Base-by-base conservation (phyloP, 2,797 vertebrate genomes). In the Tolypeutes matacus region DNA sequence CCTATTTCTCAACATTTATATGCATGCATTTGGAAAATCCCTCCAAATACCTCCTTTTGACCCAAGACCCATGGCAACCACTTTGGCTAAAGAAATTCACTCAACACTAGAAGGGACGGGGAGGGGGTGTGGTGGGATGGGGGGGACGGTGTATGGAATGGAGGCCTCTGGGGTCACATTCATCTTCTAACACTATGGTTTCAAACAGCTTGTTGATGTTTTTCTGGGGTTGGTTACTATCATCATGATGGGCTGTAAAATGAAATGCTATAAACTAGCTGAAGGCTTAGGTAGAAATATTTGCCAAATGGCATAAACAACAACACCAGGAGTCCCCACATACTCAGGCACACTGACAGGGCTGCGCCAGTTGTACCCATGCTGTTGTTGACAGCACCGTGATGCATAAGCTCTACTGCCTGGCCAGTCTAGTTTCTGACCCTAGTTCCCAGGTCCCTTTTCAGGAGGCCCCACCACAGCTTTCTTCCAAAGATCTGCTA, bases 21-120 rank as follows among this genome's bases (percentile, higher is more conserved):
- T 95, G 96, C n/a, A 92, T 96, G 96, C 97, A 97, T 98, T 97
- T 98, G 97, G 97, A 97, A 97, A 98, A 97, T 96, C 90, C 95
- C 96, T 98, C 97, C 97, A n/a, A 98, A 98, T 97, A 97, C 97
- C 97, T 97, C 97, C 97, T 96, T 97, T 95, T 97, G 97, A 98
- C 95, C 97, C 87, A 94, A 97, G 98, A 98, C 97, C 97, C 82
- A 98, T 96, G 97, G 97, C 86, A 96, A 98, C 97, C 96, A 89
- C 95, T 97, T 90, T 93, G 89, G 92, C 95, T 96, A 97, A 97
- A 97, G 97, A 98, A 97, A 97, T 91, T 93, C 97, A 97, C 95
- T 93, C 97, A 97, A 98, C 94, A 90, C 88, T 86, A 92, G 96
- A 98, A 96, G 49, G 76, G 96, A 92, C 73, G 27, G 31, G 53